Percentiles rank a stretch among this genome's conserved stretches.
Conservation (phyloP, 2,113 vertebrate genomes). For the Centrocercus urophasianus region DNA sequence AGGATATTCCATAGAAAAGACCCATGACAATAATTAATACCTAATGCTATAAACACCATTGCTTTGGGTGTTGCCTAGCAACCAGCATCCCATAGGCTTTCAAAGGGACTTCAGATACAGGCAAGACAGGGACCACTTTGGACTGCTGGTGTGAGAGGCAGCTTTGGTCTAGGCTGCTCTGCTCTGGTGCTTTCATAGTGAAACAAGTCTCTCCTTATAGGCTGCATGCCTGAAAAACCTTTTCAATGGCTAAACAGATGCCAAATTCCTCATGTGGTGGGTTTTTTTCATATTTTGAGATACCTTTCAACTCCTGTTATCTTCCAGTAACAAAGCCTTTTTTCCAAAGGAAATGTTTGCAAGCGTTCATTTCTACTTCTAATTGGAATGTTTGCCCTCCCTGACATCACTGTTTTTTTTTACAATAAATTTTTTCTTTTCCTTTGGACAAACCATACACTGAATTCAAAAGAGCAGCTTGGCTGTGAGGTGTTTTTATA, state of each 20-base stretch:
- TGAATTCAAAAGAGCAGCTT: background rate
- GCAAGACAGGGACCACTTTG: conserved; percentile 44
- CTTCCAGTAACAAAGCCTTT: background rate
- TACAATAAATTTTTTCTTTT: background rate
- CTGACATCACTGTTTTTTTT: background rate
- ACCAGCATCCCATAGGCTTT: conserved; percentile 66
- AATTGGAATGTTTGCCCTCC: background rate
- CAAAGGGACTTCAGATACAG: conserved; percentile 51
- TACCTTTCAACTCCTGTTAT: background rate
- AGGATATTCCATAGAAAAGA: conserved; percentile 68
- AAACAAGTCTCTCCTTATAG: conserved; percentile 15
- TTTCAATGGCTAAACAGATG: background rate
- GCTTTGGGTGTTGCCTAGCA: conserved; percentile 77
- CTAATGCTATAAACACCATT: conserved; percentile 73
- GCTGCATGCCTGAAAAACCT: background rate
- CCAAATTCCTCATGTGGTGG: background rate
- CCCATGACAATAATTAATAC: conserved; percentile 77
- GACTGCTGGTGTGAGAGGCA: conserved; percentile 3
- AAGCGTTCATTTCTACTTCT: background rate
- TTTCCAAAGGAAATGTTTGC: background rate
- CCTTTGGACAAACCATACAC: background rate
- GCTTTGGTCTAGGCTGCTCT: conserved; percentile 35
- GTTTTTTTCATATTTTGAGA: background rate
- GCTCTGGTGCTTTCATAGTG: conserved; percentile 55
- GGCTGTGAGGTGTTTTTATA: background rate